Conservation (phyloP, 2,797 vertebrate species). For the Sebastes matsubarae region DNA sequence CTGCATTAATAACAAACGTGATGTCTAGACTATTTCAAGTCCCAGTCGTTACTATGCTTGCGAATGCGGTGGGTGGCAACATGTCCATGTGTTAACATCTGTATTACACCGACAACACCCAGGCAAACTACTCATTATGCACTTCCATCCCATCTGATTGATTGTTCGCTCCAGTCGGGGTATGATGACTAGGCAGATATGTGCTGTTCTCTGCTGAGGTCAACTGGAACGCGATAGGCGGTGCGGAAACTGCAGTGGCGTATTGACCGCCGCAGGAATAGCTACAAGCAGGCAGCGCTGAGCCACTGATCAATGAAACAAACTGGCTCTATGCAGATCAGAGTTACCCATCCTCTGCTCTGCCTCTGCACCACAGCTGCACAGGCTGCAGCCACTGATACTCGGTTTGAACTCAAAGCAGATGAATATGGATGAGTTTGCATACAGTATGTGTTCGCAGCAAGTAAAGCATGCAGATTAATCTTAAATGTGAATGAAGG, state of each 20-base stretch:
- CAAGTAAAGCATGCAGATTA: not conserved
- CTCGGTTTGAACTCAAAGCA: not conserved
- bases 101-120: conserved; percentile 1
- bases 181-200: conserved; percentile 71
- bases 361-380: conserved; percentile 53
- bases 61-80: not conserved
- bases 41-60: not conserved
- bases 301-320: conserved; percentile 75
- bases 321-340: conserved; percentile 67
- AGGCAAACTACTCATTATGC: conserved; percentile 13
- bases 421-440: conserved; percentile 15
- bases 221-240: conserved; percentile 71
- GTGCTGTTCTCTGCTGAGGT: conserved; percentile 68
- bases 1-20: not conserved
- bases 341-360: conserved; percentile 43
- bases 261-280: conserved; percentile 81
- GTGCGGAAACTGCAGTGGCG: conserved; percentile 68
- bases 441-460: not conserved
- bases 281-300: conserved; percentile 65
- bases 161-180: conserved; percentile 26
- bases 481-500: not conserved
- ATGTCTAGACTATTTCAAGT: not conserved
- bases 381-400: conserved; percentile 31
- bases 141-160: conserved; percentile 21
- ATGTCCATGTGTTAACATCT: not conserved